Evolutionary conservation across 2,888 invertebrate genomes (phyloP), one percentile per base, ranked within the genome.

Genomic region (Zygothrica quintamaculata): DNA sequence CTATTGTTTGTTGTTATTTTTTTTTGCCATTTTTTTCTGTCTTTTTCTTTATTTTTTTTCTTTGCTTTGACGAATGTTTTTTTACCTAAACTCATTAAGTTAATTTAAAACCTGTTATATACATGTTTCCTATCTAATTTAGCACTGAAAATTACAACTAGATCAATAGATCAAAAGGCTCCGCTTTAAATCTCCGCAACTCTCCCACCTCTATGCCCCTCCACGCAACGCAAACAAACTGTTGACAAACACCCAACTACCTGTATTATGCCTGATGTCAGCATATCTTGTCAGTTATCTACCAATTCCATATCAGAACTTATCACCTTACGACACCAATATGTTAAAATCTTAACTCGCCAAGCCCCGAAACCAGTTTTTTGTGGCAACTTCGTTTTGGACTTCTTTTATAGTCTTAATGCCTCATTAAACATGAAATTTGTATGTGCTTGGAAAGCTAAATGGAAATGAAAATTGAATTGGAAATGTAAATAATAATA

Each of bases 401-500:
- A 42, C 52, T 37, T 52, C 16, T 40, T 22, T 40, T 22, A n/a
- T 39, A 53, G 58, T n/a, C 65, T 62, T 44, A 43, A 51, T 46
- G 72, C 75, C 69, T 80, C 72, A 84, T 77, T 84, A 77, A 68
- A 62, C 50, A 71, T 44, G 53, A 42, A 37, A 67, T 60, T 65
- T 58, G 46, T 44, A 15, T 59, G 15, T 55, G 37, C 48, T 29
- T 36, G 25, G 11, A 60, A 50, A 48, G 37, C 46, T 33, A 40
- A 29, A 40, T 52, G 42, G 12, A 37, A 46, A 53, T 22, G 26
- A 34, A 58, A 33, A 29, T 18, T 7, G 29, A 55, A 31, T 3
- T 29, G 29, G 37, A 61, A 33, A 29, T 26, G 9, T 40, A 36
- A 71, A 65, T 62, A 57, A 62, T 56, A 58, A 72, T 64, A 64